These are phyloP conservation scores for Gisinianus flammeolus DNA, from an alignment of 2,888 invertebrate species.

Conservation along the genomic window DNA sequence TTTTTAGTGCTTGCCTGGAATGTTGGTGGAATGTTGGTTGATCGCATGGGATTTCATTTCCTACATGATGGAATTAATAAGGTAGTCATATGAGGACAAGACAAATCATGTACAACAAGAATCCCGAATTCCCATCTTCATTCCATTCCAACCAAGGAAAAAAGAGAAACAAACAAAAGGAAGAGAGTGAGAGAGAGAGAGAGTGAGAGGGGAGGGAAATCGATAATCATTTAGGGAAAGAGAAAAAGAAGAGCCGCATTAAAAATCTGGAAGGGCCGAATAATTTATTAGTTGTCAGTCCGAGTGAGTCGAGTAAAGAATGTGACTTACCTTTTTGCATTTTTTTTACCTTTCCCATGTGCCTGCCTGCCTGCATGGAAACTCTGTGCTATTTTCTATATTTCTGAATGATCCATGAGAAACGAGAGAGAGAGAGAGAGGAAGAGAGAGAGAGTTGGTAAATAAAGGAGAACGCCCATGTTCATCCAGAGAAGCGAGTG, in stretches of 20 bases:
- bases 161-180: background rate
- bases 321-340: constrained; percentile 34
- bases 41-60: background rate
- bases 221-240: constrained; percentile 10
- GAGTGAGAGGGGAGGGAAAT: background rate
- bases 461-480: constrained; percentile 22
- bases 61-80: background rate
- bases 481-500: background rate
- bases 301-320: background rate
- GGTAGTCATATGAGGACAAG: background rate
- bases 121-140: background rate
- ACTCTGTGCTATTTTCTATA: background rate
- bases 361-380: too few species aligned
- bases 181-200: constrained; percentile 4
- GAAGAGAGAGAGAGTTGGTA: background rate
- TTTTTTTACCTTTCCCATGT: constrained; percentile 33
- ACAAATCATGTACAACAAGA: background rate
- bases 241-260: constrained; percentile 8
- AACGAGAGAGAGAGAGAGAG: constrained; percentile 2
- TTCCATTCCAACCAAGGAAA: background rate
- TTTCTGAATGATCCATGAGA: constrained; percentile 7
- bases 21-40: too few species aligned
- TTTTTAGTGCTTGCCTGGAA: too few species aligned
- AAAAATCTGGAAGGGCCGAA: constrained; percentile 12
- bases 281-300: constrained; percentile 37